phyloP scores from a whole-genome alignment of 2,797 vertebrate species.

The Sarcoramphus papa region DNA sequence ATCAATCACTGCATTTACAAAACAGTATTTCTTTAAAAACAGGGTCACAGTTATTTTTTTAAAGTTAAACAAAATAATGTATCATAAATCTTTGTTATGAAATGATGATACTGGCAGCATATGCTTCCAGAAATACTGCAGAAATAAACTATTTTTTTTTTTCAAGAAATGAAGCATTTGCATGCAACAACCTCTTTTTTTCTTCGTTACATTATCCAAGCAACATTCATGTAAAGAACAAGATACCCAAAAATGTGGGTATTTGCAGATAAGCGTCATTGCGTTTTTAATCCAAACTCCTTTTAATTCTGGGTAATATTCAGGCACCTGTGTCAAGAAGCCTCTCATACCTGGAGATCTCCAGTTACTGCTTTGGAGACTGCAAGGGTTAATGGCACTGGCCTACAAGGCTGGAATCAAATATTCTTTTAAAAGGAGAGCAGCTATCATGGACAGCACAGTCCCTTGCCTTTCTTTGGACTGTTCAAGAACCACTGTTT shows the following conservation, averaged over 20 bases:
- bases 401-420: neutral
- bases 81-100: neutral
- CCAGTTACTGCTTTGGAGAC: neutral
- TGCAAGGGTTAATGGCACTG: neutral
- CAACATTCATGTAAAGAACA: neutral
- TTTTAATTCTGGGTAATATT: neutral
- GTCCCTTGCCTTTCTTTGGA: neutral
- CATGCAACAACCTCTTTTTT: neutral
- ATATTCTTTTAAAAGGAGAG: neutral
- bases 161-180: neutral
- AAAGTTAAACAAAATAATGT: neutral
- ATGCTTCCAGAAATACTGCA: neutral
- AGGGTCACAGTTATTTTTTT: neutral
- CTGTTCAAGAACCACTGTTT: neutral
- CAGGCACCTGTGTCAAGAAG: neutral
- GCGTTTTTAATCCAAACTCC: neutral
- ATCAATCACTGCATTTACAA: neutral
- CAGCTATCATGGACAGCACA: neutral
- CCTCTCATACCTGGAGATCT: neutral
- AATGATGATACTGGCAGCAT: neutral
- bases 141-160: neutral
- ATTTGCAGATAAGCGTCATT: neutral
- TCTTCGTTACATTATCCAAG: neutral
- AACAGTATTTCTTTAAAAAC: neutral
- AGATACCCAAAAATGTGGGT: accelerated